Conservation (phyloP, 2,797 vertebrate species). For the Cyclura pinguis region DNA sequence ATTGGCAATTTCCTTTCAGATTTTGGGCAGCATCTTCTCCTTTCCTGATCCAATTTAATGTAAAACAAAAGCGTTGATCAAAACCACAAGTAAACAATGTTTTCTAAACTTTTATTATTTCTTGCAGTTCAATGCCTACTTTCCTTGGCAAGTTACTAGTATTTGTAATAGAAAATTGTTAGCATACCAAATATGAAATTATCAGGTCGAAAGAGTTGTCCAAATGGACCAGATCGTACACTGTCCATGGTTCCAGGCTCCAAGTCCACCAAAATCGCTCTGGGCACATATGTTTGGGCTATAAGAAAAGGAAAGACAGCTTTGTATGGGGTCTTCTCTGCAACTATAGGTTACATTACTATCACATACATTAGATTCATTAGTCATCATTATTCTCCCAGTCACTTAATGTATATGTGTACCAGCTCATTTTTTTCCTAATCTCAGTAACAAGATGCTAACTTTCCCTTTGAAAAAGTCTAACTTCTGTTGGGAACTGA, state of each 20-base stretch:
- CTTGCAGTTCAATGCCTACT: background rate
- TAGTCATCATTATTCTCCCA: background rate
- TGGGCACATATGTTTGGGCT: constrained; percentile 90
- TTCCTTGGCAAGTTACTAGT: constrained; percentile 1
- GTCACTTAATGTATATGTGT: background rate
- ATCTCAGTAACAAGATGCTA: background rate
- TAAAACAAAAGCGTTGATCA: background rate
- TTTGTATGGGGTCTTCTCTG: background rate
- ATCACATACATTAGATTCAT: background rate
- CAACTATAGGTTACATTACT: background rate
- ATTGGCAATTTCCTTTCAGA: background rate
- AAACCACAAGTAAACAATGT: background rate
- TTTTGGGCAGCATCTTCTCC: background rate
- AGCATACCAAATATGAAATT: constrained; percentile 91
- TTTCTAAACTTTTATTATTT: background rate
- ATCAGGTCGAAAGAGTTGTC: constrained; percentile 90
- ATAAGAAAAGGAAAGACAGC: constrained; percentile 53
- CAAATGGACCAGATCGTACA: constrained; percentile 88
- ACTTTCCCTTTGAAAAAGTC: background rate
- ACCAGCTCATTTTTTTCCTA: background rate
- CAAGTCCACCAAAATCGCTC: constrained; percentile 88
- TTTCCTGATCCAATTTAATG: background rate
- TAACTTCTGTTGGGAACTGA: background rate
- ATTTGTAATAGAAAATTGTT: background rate
- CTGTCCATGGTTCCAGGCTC: constrained; percentile 93